phyloP scores from a whole-genome alignment of 2,797 vertebrate genomes.

The Scarus forsteni region DNA sequence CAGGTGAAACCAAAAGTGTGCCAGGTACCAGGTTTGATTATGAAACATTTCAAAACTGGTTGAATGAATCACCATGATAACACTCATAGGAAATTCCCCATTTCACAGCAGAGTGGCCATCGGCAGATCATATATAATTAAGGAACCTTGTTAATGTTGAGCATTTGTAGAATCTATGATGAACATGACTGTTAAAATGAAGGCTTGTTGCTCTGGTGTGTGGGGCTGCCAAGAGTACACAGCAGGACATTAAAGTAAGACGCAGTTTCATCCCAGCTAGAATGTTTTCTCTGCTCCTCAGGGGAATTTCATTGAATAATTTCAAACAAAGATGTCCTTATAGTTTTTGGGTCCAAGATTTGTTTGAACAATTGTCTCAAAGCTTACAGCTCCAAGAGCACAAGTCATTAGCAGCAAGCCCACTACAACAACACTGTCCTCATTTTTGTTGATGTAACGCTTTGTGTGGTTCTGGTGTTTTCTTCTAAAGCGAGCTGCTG shows the following conservation, averaged over 20 bases:
- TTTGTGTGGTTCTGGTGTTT: slow-evolving; percentile 23
- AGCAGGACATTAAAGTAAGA: neutral
- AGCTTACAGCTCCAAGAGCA: slow-evolving; percentile 12
- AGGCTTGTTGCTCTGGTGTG: neutral
- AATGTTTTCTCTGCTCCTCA: neutral
- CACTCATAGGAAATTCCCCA: no score
- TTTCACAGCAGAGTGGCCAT: no score
- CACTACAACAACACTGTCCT: slow-evolving; percentile 12
- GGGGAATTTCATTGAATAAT: slow-evolving; percentile 10
- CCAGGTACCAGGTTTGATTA: no score
- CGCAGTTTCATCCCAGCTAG: neutral
- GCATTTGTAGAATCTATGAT: no score
- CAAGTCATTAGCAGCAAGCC: neutral
- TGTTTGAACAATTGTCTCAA: slow-evolving; percentile 6
- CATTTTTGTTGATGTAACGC: slow-evolving; percentile 34
- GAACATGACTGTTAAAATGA: neutral
- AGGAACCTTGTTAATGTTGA: no score
- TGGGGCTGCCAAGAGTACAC: slow-evolving; percentile 9
- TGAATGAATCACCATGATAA: no score
- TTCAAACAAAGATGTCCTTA: slow-evolving; percentile 5
- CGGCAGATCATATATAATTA: no score
- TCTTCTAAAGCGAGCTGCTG: slow-evolving; percentile 11
- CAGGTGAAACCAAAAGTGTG: no score
- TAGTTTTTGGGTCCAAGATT: neutral
- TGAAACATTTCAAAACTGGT: no score